phyloP scores from a whole-genome alignment of 2,797 vertebrate species.

The Pogonophryne albipinna region DNA sequence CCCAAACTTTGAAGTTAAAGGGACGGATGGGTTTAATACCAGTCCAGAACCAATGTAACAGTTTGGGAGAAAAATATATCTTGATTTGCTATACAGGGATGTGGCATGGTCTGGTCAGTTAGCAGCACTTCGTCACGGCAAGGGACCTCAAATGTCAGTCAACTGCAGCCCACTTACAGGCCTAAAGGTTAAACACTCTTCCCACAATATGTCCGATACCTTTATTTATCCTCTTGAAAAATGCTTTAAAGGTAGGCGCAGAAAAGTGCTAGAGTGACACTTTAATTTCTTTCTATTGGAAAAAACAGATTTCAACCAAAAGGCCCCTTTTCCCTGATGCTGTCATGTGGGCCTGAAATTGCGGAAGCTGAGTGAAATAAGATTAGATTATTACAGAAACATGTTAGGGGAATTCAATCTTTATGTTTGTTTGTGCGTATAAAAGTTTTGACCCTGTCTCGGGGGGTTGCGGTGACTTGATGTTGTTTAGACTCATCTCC shows the following conservation, averaged over 20 bases:
- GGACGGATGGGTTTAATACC: neutral
- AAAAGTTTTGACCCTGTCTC: conserved; percentile 69
- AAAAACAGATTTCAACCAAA: conserved; percentile 18
- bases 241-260: neutral
- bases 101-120: neutral
- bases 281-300: neutral
- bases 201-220: conserved; percentile 1
- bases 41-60: neutral
- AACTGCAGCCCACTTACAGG: neutral
- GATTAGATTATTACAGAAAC: conserved; percentile 58
- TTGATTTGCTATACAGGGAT: neutral
- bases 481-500: conserved; percentile 77
- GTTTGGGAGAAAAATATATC: neutral
- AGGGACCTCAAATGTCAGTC: neutral
- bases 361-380: conserved; percentile 48
- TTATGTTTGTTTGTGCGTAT: conserved; percentile 68
- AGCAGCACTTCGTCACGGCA: neutral
- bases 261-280: neutral
- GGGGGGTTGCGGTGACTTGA: conserved; percentile 74
- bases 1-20: neutral
- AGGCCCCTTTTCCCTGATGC: conserved; percentile 13
- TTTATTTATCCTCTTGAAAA: conserved; percentile 15
- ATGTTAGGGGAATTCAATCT: conserved; percentile 52
- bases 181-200: conserved; percentile 6
- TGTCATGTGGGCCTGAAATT: conserved; percentile 30